A percentile compares a stretch with the other conserved stretches of the same genome.
phyloP scores from a whole-genome alignment of 2,113 vertebrate species.

The Opisthocomus hoazin region DNA sequence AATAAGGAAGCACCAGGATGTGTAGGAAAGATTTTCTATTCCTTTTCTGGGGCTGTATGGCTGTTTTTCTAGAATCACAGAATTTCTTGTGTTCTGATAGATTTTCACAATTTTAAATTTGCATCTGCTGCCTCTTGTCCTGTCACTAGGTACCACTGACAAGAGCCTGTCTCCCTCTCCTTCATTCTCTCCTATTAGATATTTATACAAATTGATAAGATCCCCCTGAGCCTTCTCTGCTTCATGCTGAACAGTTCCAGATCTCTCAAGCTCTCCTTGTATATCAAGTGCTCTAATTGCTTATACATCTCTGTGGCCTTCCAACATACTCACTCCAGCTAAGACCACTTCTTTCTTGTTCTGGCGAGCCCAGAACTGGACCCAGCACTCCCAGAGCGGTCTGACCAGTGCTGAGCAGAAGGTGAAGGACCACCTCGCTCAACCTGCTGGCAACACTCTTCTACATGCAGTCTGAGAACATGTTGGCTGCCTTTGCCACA shows the following conservation, averaged over 20 bases:
- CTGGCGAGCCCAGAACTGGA: not conserved
- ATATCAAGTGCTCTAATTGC: not conserved
- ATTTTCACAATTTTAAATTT: not conserved
- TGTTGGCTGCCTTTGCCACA: not conserved
- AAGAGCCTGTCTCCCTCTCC: not conserved
- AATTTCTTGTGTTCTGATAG: not conserved
- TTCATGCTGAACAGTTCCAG: not conserved
- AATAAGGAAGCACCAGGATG: not conserved
- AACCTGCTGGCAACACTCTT: not conserved
- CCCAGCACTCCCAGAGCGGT: not conserved
- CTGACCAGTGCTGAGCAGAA: not conserved
- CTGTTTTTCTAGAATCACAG: not conserved
- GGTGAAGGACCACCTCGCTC: not conserved
- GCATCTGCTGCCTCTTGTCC: not conserved
- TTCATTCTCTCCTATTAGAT: not conserved
- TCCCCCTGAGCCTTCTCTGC: not conserved
- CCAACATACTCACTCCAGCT: not conserved
- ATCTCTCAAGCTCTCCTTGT: not conserved
- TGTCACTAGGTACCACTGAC: not conserved
- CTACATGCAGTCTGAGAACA: not conserved
- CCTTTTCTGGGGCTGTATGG: not conserved
- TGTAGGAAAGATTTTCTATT: not conserved
- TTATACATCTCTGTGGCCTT: not conserved
- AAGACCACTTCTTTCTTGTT: not conserved
- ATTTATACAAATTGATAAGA: not conserved